Evolutionary conservation across 2,797 vertebrate species (phyloP).

Genomic region (Enteromius anoplus): DNA sequence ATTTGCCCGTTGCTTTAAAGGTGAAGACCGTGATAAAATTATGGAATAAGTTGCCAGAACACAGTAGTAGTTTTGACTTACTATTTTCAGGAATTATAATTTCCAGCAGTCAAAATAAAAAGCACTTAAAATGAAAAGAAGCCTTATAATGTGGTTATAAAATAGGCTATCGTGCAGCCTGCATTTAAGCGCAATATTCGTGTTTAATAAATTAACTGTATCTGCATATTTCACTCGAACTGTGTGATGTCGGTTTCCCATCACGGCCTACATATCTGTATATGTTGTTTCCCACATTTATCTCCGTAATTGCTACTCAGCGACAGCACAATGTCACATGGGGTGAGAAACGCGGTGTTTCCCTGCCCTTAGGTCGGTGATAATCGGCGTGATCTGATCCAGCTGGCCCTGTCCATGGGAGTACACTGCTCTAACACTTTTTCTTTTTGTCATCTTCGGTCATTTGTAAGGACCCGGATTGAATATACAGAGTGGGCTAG

Average conservation of each 20-base stretch:
- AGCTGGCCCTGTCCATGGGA: conserved; percentile 62
- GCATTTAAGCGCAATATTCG: neutral
- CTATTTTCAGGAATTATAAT: neutral
- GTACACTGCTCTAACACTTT: conserved; percentile 56
- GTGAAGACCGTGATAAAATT: neutral
- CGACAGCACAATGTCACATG: conserved; percentile 66
- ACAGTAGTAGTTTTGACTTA: neutral
- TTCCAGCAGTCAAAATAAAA: neutral
- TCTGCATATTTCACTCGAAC: neutral
- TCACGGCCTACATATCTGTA: neutral
- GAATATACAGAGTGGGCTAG: neutral
- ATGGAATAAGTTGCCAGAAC: neutral
- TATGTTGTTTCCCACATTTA: conserved; percentile 70
- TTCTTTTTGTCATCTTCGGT: conserved; percentile 59
- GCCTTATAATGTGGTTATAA: neutral
- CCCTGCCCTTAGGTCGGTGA: conserved; percentile 63
- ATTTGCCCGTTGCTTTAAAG: neutral
- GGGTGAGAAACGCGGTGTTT: conserved; percentile 61
- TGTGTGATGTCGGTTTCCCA: conserved; percentile 1
- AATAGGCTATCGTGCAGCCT: neutral
- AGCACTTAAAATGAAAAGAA: neutral
- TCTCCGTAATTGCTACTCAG: conserved; percentile 67
- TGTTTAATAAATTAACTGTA: neutral
- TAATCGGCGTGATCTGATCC: conserved; percentile 64
- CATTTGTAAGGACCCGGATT: conserved; percentile 12